Percentiles rank a stretch among this genome's conserved stretches.
Conservation (phyloP, 2,113 vertebrate genomes). For the Datnioides undecimradiatus region DNA sequence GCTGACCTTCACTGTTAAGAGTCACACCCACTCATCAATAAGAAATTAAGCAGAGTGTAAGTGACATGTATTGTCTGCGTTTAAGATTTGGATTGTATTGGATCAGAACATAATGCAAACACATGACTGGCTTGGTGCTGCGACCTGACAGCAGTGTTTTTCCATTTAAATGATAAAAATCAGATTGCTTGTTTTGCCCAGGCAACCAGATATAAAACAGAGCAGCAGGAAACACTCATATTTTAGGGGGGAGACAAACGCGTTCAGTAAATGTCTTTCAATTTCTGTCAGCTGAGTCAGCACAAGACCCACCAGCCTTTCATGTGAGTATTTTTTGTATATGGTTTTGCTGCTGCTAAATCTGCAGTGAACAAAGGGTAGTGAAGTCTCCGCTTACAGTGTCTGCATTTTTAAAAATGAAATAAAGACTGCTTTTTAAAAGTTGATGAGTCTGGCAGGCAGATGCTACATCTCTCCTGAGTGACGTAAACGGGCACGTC, state of each 20-base stretch:
- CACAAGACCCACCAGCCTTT: background rate
- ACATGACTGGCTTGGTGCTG: background rate
- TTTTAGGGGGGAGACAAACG: background rate
- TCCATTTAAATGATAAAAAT: background rate
- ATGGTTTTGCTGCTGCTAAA: background rate
- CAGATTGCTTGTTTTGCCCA: background rate
- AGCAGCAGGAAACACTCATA: background rate
- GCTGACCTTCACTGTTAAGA: background rate
- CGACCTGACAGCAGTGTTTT: background rate
- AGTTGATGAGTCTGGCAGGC: slow-evolving; percentile 13
- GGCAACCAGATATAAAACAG: background rate
- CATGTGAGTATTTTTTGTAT: background rate
- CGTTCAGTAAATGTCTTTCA: background rate
- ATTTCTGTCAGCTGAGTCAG: background rate
- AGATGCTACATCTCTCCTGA: background rate
- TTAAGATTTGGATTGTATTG: background rate
- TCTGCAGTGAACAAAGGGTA: background rate
- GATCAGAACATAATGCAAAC: background rate
- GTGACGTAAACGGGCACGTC: background rate
- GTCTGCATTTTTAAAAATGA: background rate
- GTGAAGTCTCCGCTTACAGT: background rate
- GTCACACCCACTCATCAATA: background rate
- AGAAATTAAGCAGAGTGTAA: background rate
- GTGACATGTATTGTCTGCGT: background rate
- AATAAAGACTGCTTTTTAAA: slow-evolving; percentile 2